Percentiles rank a stretch among this genome's conserved stretches.
Conservation (phyloP, 2,888 invertebrate species). For the Drosophila mimica region DNA sequence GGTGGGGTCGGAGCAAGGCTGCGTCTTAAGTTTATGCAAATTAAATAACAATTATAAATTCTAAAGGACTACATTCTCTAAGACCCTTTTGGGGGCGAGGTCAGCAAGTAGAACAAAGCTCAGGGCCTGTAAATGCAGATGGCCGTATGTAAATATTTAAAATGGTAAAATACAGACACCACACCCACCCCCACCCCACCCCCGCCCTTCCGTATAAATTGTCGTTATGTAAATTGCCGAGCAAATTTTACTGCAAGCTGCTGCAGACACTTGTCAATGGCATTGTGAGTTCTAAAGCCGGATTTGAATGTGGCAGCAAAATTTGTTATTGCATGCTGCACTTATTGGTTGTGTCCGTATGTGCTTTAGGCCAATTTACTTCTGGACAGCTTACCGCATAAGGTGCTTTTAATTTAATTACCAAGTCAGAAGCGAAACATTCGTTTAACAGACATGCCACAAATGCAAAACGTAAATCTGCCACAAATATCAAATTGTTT, state of each 20-base stretch:
- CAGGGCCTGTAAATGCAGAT: conserved; percentile 56
- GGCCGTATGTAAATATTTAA: conserved; percentile 71
- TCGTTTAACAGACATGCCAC: conserved; percentile 12
- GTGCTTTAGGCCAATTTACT: conserved; percentile 35
- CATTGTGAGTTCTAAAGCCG: conserved; percentile 33
- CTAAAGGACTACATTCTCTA: conserved; percentile 47
- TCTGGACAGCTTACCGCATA: conserved; percentile 34
- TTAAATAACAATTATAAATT: conserved; percentile 77
- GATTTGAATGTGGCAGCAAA: conserved; percentile 33
- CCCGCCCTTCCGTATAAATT: neutral
- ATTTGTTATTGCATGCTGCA: conserved; percentile 29
- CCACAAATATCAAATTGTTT: conserved; percentile 32
- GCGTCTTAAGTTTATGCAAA: conserved; percentile 69
- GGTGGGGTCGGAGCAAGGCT: neutral
- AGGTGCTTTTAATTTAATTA: conserved; percentile 58
- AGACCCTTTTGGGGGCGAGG: conserved; percentile 30
- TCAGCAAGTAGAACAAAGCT: conserved; percentile 50
- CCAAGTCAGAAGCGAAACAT: conserved; percentile 16
- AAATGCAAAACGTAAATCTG: conserved; percentile 8
- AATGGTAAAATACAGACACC: conserved; percentile 45
- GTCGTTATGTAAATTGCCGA: conserved; percentile 47
- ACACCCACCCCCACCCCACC: conserved; percentile 15
- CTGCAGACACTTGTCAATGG: conserved; percentile 43
- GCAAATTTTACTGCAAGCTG: conserved; percentile 32
- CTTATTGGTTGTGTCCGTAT: conserved; percentile 10